phyloP scores from a whole-genome alignment of 2,113 vertebrate genomes.

The Mesocricetus auratus region DNA sequence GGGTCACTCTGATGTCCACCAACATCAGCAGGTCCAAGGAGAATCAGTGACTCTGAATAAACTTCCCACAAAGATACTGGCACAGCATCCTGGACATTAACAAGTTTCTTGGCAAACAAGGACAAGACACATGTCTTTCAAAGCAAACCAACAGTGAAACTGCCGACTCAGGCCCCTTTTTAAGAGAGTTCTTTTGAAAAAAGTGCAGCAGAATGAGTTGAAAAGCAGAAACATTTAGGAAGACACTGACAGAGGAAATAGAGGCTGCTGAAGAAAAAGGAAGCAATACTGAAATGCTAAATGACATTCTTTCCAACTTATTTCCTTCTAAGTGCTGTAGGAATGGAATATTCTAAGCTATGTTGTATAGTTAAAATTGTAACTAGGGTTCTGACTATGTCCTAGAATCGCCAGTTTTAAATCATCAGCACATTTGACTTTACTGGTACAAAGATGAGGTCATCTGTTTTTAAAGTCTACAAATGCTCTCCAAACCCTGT shows the following conservation, averaged over 20 bases:
- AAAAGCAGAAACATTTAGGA: conserved; percentile 15
- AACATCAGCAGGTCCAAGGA: background rate
- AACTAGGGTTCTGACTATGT: background rate
- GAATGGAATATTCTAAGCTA: background rate
- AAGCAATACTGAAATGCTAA: background rate
- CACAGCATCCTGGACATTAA: background rate
- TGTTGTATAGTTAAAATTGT: background rate
- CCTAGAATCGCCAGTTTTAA: conserved; percentile 7
- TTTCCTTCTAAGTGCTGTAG: background rate
- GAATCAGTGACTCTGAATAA: conserved; percentile 4
- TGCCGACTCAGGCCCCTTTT: background rate
- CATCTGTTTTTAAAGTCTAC: conserved; percentile 11
- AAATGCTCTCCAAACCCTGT: background rate
- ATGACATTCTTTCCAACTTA: background rate
- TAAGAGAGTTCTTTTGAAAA: background rate
- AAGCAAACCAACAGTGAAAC: conserved; percentile 48
- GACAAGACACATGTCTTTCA: background rate
- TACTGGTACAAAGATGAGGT: background rate
- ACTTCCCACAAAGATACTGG: background rate
- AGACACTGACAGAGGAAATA: conserved; percentile 40
- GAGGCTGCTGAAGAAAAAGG: background rate
- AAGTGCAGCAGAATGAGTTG: background rate
- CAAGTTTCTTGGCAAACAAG: background rate
- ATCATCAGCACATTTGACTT: background rate
- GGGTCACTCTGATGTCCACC: background rate